Percentiles rank a stretch among this genome's conserved stretches.
Evolutionary conservation across 2,797 vertebrate genomes (phyloP).

Genomic region (Cynodonichthys magdalenae): DNA sequence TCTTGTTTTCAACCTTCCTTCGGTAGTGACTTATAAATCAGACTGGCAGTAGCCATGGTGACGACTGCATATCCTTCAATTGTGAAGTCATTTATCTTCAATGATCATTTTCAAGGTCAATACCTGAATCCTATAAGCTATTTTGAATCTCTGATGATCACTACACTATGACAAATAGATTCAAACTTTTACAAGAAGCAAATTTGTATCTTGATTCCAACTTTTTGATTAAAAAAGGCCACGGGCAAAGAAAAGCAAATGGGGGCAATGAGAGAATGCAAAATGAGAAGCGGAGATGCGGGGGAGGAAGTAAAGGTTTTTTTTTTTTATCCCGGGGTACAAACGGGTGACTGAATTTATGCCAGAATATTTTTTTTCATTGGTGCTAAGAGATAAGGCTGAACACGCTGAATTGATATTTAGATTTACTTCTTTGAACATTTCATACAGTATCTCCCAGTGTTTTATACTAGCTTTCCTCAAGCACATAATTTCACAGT

Average conservation of each 20-base stretch:
- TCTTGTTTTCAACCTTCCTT: neutral
- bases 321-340: slow-evolving; percentile 21
- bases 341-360: slow-evolving; percentile 33
- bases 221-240: neutral
- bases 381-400: slow-evolving; percentile 37
- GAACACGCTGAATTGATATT: slow-evolving; percentile 36
- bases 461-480: slow-evolving; percentile 30
- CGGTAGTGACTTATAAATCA: no score
- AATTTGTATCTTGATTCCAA: neutral
- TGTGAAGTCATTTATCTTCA: neutral
- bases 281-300: slow-evolving; percentile 2
- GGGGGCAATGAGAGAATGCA: neutral
- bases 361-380: slow-evolving; percentile 34
- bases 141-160: neutral
- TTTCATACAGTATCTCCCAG: slow-evolving; percentile 23
- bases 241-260: slow-evolving; percentile 4
- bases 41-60: no score
- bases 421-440: slow-evolving; percentile 28
- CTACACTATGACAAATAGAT: neutral
- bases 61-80: neutral
- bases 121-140: neutral
- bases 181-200: neutral
- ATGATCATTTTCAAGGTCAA: neutral
- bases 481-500: slow-evolving; percentile 47
- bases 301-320: slow-evolving; percentile 27